phyloP scores from a whole-genome alignment of 2,888 invertebrate genomes.

The Blera fallax region DNA sequence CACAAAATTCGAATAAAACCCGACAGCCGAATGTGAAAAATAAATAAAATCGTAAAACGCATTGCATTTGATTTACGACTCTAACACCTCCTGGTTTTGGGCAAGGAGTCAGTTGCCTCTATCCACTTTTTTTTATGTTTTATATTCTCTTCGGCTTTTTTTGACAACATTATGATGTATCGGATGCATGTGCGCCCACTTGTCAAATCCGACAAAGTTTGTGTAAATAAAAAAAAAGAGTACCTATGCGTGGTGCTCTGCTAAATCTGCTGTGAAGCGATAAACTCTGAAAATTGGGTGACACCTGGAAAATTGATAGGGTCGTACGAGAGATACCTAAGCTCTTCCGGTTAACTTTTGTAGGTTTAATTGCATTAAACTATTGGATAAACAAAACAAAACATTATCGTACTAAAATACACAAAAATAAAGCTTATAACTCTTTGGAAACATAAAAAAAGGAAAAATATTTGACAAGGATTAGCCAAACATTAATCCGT shows the following conservation, averaged over 20 bases:
- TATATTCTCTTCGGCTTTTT: conserved; percentile 52
- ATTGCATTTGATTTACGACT: conserved; percentile 71
- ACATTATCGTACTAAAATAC: no score
- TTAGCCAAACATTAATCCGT: conserved; percentile 40
- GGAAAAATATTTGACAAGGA: conserved; percentile 52
- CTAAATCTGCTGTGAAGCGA: conserved; percentile 42
- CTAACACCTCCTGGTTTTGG: conserved; percentile 58
- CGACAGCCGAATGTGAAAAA: conserved; percentile 61
- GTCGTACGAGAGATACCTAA: neutral
- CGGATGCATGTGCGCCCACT: conserved; percentile 71
- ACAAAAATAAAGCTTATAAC: conserved; percentile 29
- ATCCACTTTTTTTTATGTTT: conserved; percentile 54
- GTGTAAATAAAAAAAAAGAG: conserved; percentile 43
- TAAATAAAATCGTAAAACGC: conserved; percentile 70
- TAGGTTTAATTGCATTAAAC: conserved; percentile 21
- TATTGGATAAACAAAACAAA: conserved; percentile 27
- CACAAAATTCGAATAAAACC: conserved; percentile 68
- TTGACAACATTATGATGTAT: conserved; percentile 67
- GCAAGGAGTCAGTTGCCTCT: conserved; percentile 27
- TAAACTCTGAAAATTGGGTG: conserved; percentile 56
- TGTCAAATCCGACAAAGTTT: conserved; percentile 66
- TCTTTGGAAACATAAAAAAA: conserved; percentile 39
- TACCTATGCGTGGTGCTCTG: neutral
- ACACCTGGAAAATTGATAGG: conserved; percentile 69
- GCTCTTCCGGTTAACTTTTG: conserved; percentile 23